A percentile compares a stretch with the other conserved stretches of the same genome.
phyloP scores from a whole-genome alignment of 2,888 invertebrate genomes.

The Isotomurus palustris region DNA sequence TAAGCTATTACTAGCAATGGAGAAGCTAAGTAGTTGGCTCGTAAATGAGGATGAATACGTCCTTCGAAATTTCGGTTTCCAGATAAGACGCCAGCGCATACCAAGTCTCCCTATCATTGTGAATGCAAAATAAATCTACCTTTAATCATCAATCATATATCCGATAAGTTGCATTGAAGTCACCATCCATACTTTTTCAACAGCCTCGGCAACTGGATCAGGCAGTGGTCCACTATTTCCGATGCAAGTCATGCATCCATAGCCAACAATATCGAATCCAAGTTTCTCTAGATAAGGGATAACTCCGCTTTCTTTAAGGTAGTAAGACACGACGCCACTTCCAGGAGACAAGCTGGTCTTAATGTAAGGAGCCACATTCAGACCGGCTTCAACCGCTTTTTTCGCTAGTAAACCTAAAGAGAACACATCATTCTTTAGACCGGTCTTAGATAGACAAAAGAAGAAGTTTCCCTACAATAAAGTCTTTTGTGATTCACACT shows the following conservation, averaged over 20 bases:
- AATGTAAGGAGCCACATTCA: slow-evolving; percentile 84
- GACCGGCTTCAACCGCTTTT: slow-evolving; percentile 87
- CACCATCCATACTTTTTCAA: slow-evolving; percentile 66
- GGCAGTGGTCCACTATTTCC: slow-evolving; percentile 95
- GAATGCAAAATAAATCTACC: background rate
- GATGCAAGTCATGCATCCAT: slow-evolving; percentile 98
- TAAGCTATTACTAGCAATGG: slow-evolving; percentile 95
- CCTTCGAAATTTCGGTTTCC: slow-evolving; percentile 99
- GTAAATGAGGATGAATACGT: slow-evolving; percentile 90
- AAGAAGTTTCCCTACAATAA: no score
- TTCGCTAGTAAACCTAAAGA: slow-evolving; percentile 74
- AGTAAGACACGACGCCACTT: slow-evolving; percentile 89
- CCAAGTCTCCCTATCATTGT: slow-evolving; percentile 71
- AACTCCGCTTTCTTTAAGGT: slow-evolving; percentile 84
- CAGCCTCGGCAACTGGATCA: slow-evolving; percentile 83
- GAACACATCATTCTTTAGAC: background rate
- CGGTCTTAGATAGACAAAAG: no score
- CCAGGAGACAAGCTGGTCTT: slow-evolving; percentile 97
- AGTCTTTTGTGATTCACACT: no score
- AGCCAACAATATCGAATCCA: slow-evolving; percentile 95
- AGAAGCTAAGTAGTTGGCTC: slow-evolving; percentile 97
- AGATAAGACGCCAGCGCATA: slow-evolving; percentile 92
- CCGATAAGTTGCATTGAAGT: no score
- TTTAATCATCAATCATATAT: no score
- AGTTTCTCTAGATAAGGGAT: slow-evolving; percentile 76